These are phyloP conservation scores for Neosalanx taihuensis DNA, from an alignment of 2,797 vertebrate genomes.

Conservation along the genomic window DNA sequence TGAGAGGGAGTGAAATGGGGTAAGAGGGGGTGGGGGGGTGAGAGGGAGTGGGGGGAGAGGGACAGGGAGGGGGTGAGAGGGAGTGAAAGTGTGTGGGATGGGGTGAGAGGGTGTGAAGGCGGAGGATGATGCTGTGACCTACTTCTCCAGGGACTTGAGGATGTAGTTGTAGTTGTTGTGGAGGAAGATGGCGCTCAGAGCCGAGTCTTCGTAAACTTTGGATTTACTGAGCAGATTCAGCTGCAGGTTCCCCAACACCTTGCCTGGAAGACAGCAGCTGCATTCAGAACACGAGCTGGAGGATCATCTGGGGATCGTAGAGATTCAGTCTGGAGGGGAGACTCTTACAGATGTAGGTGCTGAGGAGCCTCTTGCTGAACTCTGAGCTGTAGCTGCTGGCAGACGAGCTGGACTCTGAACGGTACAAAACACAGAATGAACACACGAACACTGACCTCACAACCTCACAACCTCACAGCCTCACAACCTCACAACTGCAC, in stretches of 20 bases:
- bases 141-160: slow-evolving; percentile 97
- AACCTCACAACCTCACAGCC: no score
- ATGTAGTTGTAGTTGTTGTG: slow-evolving; percentile 99
- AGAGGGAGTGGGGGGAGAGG: no score
- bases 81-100: neutral
- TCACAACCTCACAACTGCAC: no score
- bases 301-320: neutral
- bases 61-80: neutral
- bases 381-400: slow-evolving; percentile 91
- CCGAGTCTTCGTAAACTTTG: slow-evolving; percentile 94
- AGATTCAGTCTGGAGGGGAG: neutral
- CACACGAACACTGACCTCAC: neutral
- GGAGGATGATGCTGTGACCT: slow-evolving; percentile 43
- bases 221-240: slow-evolving; percentile 95
- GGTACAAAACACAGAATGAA: slow-evolving; percentile 13
- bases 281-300: neutral
- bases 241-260: slow-evolving; percentile 93
- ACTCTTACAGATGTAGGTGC: slow-evolving; percentile 91
- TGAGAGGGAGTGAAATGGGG: neutral
- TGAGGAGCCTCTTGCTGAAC: slow-evolving; percentile 91
- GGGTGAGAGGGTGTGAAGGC: neutral
- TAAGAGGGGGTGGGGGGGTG: neutral
- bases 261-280: slow-evolving; percentile 71
- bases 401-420: slow-evolving; percentile 88
- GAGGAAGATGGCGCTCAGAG: slow-evolving; percentile 92